A percentile compares a stretch with the other conserved stretches of the same genome.
Evolutionary conservation across 2,888 invertebrate genomes (phyloP).

Genomic region (Ashinkailepas kermadecensis): DNA sequence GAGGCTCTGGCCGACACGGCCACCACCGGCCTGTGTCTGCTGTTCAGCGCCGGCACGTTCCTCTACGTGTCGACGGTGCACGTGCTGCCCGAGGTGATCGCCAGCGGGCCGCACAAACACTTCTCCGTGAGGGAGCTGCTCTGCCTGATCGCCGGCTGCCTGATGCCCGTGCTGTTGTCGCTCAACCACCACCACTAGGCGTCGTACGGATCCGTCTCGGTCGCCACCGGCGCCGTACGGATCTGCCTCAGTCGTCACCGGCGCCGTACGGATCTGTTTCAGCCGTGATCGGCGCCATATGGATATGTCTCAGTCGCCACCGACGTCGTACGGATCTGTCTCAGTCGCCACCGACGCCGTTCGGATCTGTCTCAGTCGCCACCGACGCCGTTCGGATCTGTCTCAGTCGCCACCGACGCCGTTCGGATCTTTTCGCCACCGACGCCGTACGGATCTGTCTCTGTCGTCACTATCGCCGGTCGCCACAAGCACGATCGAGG

Average conservation of each 20-base stretch:
- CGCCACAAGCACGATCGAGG: no score
- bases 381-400: background rate
- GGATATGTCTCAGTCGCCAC: no score
- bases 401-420: background rate
- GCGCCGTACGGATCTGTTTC: background rate
- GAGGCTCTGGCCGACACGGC: constrained; percentile 80
- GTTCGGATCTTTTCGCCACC: no score
- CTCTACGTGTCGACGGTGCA: constrained; percentile 98
- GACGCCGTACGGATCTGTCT: no score
- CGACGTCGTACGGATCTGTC: no score
- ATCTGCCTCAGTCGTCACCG: background rate
- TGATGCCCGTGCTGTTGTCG: constrained; percentile 81
- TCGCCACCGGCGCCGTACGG: background rate
- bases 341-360: background rate
- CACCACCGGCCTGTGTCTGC: constrained; percentile 94
- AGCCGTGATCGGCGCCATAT: no score
- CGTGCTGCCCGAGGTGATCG: constrained; percentile 86
- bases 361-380: background rate
- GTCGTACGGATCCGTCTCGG: background rate
- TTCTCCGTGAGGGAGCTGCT: constrained; percentile 70
- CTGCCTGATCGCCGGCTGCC: constrained; percentile 74
- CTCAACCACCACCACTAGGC: constrained; percentile 76
- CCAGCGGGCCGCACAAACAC: constrained; percentile 26
- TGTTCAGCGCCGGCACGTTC: constrained; percentile 98
- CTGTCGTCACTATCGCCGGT: no score